A percentile compares a stretch with the other conserved stretches of the same genome.
phyloP scores from a whole-genome alignment of 2,888 invertebrate genomes.

The Agrotis clavis region DNA sequence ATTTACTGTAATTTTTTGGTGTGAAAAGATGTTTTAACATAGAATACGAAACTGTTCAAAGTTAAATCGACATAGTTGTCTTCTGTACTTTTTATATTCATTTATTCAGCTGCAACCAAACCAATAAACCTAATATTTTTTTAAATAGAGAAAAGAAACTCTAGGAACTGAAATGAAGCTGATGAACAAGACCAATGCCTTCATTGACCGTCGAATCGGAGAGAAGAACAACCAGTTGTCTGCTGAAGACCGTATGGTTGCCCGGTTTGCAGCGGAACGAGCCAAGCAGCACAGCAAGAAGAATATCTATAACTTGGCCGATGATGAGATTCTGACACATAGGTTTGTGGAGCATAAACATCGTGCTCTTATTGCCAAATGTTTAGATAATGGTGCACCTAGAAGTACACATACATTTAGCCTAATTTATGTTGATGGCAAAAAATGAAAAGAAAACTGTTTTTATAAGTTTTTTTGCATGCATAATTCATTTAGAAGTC shows the following conservation, averaged over 20 bases:
- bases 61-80: too few species aligned
- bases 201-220: constrained; percentile 97
- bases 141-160: constrained; percentile 94
- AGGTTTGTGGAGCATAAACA: constrained; percentile 75
- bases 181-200: constrained; percentile 96
- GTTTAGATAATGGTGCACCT: too few species aligned
- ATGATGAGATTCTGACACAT: constrained; percentile 97
- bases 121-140: background rate
- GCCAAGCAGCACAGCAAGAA: constrained; percentile 92
- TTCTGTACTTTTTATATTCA: too few species aligned
- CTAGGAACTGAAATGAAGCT: constrained; percentile 96
- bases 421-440: too few species aligned
- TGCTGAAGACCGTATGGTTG: constrained; percentile 95
- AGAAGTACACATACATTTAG: too few species aligned
- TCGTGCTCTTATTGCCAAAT: too few species aligned
- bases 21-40: too few species aligned
- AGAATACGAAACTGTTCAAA: too few species aligned
- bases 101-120: too few species aligned
- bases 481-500: too few species aligned
- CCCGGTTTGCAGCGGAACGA: constrained; percentile 95
- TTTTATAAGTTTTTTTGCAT: too few species aligned
- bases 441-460: too few species aligned
- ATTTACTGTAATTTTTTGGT: background rate
- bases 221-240: constrained; percentile 93
- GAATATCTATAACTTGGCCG: constrained; percentile 96